phyloP scores from a whole-genome alignment of 2,113 vertebrate genomes.

The Lucifuga dentata region DNA sequence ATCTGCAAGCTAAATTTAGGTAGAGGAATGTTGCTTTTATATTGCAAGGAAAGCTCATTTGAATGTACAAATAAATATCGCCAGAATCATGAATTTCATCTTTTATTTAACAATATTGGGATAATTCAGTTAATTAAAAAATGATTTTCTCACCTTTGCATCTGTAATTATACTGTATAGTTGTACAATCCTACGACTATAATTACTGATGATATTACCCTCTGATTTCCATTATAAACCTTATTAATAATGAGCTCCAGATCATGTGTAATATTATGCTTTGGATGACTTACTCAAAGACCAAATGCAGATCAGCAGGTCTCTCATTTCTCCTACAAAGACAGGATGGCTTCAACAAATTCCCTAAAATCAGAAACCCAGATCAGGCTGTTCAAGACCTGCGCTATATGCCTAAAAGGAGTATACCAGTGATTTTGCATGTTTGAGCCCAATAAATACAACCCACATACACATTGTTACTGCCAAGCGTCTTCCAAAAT shows the following conservation, averaged over 20 bases:
- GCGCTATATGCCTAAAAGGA: not conserved
- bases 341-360: too few relatives aligned
- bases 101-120: slow-evolving; percentile 57
- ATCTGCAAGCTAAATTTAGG: slow-evolving; percentile 21
- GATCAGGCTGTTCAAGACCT: slow-evolving; percentile 2
- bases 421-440: too few relatives aligned
- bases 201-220: slow-evolving; percentile 77
- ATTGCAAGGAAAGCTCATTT: slow-evolving; percentile 20
- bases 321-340: too few relatives aligned
- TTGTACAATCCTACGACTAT: slow-evolving; percentile 55
- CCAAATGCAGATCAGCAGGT: slow-evolving; percentile 24
- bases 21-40: slow-evolving; percentile 11
- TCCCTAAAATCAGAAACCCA: slow-evolving; percentile 22
- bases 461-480: too few relatives aligned
- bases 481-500: too few relatives aligned
- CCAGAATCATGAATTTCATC: slow-evolving; percentile 20
- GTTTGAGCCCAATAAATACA: too few relatives aligned
- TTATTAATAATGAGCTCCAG: slow-evolving; percentile 66
- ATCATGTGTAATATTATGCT: slow-evolving; percentile 58
- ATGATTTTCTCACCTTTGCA: slow-evolving; percentile 68
- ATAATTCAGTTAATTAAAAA: slow-evolving; percentile 70
- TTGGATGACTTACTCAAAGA: slow-evolving; percentile 56
- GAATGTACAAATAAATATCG: slow-evolving; percentile 48
- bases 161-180: slow-evolving; percentile 66
- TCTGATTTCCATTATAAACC: slow-evolving; percentile 77